These are phyloP conservation scores for Phrynosoma platyrhinos DNA, from an alignment of 2,113 vertebrate genomes.

Conservation along the genomic window DNA sequence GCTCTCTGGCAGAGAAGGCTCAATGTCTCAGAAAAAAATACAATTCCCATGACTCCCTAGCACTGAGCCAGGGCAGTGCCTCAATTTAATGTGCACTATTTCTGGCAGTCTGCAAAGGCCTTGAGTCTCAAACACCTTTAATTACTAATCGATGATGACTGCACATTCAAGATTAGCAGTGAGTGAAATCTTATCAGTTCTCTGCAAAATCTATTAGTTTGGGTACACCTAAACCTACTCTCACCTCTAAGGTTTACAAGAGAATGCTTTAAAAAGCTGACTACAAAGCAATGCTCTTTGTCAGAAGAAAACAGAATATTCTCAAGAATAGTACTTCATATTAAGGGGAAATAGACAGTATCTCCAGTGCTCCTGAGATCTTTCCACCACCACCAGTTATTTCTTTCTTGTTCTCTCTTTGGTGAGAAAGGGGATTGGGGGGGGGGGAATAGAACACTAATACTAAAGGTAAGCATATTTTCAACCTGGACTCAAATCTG, in stretches of 20 bases:
- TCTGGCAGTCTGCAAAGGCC: too few relatives aligned
- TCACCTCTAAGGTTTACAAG: neutral
- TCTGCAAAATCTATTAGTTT: neutral
- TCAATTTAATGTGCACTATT: too few relatives aligned
- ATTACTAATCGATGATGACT: conserved; percentile 43
- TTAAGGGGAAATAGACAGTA: neutral
- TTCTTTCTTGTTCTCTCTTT: neutral
- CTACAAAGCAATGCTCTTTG: neutral
- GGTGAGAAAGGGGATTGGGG: neutral
- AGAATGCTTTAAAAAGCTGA: neutral
- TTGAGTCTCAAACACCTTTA: conserved; percentile 45
- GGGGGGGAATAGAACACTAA: neutral
- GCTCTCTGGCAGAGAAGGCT: too few relatives aligned
- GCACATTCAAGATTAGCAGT: conserved; percentile 24
- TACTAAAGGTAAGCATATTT: neutral
- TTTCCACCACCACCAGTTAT: neutral
- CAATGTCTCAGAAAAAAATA: too few relatives aligned
- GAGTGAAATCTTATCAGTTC: neutral
- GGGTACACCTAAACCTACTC: too few relatives aligned
- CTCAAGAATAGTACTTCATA: neutral
- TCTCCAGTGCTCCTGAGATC: neutral
- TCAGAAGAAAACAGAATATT: neutral
- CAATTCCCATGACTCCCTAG: too few relatives aligned
- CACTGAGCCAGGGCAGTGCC: too few relatives aligned
- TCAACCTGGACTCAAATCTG: neutral